Conservation (phyloP, 2,113 vertebrate species). For the Cephalopholis sonnerati region DNA sequence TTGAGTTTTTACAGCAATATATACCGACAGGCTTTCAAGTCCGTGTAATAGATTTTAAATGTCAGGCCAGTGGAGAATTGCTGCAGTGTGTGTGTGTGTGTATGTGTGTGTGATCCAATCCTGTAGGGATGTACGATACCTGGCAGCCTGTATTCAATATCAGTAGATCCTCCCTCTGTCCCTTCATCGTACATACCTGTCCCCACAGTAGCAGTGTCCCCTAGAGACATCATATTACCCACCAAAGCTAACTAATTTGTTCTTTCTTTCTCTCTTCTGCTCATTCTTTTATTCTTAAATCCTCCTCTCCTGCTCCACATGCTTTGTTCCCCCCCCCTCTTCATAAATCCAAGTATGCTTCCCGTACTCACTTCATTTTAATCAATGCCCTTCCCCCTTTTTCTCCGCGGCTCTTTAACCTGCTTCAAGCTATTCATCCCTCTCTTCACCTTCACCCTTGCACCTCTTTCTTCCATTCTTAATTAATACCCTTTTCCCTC, state of each 20-base stretch:
- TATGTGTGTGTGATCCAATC: constrained; percentile 27
- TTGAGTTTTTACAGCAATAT: constrained; percentile 52
- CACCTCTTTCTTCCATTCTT: constrained; percentile 18
- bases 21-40: constrained; percentile 53
- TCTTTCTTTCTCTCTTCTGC: constrained; percentile 17
- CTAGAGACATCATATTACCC: not conserved
- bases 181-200: constrained; percentile 29
- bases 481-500: constrained; percentile 42
- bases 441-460: constrained; percentile 5
- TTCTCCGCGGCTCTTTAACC: constrained; percentile 11
- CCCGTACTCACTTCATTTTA: constrained; percentile 13
- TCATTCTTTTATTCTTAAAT: constrained; percentile 26
- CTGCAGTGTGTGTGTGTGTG: not conserved
- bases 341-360: constrained; percentile 11
- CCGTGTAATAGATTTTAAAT: constrained; percentile 67
- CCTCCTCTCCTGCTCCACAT: not conserved
- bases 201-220: constrained; percentile 30
- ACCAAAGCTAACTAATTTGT: constrained; percentile 4
- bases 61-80: constrained; percentile 48
- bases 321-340: constrained; percentile 19
- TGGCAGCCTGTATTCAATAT: constrained; percentile 35
- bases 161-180: constrained; percentile 16
- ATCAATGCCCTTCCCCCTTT: constrained; percentile 11
- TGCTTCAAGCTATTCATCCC: constrained; percentile 29
- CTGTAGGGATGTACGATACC: constrained; percentile 36